phyloP scores from a whole-genome alignment of 2,113 vertebrate genomes.

The Alexandromys fortis region DNA sequence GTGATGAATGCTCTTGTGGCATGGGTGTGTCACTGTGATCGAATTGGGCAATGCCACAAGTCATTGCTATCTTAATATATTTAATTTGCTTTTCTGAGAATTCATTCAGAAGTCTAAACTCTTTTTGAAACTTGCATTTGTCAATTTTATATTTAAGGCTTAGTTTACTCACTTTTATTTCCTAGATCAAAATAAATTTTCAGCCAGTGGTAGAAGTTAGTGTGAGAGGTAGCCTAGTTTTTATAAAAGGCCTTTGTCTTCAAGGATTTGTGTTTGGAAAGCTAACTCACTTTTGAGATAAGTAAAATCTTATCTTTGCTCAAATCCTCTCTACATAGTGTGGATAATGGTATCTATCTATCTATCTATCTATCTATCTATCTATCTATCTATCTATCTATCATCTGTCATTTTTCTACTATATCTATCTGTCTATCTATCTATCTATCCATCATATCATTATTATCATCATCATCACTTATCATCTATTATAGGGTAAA shows the following conservation, averaged over 20 bases:
- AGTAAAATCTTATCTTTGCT: neutral
- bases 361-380: neutral
- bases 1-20: constrained; percentile 89
- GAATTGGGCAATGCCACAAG: neutral
- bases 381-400: neutral
- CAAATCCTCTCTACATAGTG: neutral
- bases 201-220: neutral
- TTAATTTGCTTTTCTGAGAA: neutral
- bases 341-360: neutral
- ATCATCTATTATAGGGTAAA: neutral
- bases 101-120: neutral
- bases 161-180: neutral
- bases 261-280: constrained; percentile 42
- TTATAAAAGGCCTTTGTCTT: neutral
- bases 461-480: no score
- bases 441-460: neutral
- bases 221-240: neutral
- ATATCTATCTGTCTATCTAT: neutral
- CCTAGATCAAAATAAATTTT: neutral
- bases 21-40: constrained; percentile 84
- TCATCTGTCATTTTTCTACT: no score
- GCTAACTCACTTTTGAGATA: neutral
- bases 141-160: neutral
- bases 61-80: neutral
- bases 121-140: constrained; percentile 1